Evolutionary conservation across 23 tunicate genomes (phyloP).

Genomic region (Halocynthia roretzi): DNA sequence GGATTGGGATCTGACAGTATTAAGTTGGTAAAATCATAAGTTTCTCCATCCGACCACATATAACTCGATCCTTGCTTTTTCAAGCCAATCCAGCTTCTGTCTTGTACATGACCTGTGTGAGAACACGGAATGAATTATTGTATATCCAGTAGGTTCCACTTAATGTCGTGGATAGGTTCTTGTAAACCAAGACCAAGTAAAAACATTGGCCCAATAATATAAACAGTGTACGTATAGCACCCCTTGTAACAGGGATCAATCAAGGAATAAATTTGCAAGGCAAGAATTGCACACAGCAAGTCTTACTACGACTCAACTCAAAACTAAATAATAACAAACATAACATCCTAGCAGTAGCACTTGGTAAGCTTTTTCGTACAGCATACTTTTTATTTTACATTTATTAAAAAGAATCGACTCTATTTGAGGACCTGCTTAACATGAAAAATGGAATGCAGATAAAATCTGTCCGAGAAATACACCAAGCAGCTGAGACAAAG

Average conservation of each 20-base stretch:
- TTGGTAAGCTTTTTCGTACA: no score
- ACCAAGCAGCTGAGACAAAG: neutral
- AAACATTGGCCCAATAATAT: neutral
- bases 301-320: no score
- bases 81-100: constrained; percentile 54
- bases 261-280: no score
- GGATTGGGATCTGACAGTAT: constrained; percentile 21
- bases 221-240: neutral
- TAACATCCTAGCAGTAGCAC: no score
- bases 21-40: constrained; percentile 31
- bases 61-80: neutral
- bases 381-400: no score
- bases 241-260: no score
- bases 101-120: constrained; percentile 2
- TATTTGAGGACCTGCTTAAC: no score
- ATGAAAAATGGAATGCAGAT: no score
- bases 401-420: no score
- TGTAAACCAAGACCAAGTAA: neutral
- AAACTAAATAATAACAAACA: no score
- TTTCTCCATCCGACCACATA: constrained; percentile 44
- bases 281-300: no score
- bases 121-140: neutral
- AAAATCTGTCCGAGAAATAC: no score
- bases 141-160: neutral
- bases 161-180: neutral